Base-by-base conservation (phyloP, 2,888 invertebrate species). In the Megaustenia siamemsis region DNA sequence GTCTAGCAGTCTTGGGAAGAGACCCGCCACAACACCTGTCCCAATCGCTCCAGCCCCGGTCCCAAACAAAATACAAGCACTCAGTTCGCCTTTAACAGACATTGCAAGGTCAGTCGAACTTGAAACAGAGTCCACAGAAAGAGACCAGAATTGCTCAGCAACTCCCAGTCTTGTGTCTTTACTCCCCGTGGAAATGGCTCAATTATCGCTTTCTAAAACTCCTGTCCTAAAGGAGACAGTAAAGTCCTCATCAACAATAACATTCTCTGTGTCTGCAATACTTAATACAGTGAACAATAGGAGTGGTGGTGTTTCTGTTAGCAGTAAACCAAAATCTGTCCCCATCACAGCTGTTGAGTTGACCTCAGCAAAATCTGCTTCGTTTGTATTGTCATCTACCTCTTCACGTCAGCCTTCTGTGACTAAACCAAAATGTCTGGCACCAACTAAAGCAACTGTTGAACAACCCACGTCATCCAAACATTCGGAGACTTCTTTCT, bases 1-100 rank as follows among this genome's bases (percentile, higher is more conserved):
- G 49, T 38, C 56, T 4, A 43, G 73, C 28, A 18, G 56, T 43
- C 60, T 84, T 18, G 84, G 84, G 1, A 84, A 84, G 78, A 32
- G 84, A 71, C 73, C 60, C 2, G 80, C 80, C 15, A 75, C 49
- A 63, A 75, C 45, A n/a, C 84, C 84, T 35, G 66, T 84, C 3
- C 66, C 40, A 4, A 80, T 84, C 24, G 84, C 84, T 6, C 84
- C 84, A 32, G 84, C 80, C 32, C 84, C 84, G 24, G 79, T 80
- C n/a, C 84, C 84, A 32, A 73, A 79, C n/a, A 84, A 84, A 69
- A 24, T 77, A 0, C 38, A 53, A 38, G 49, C 77, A 63, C 40
- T 77, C 24, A 43, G 6, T 15, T 32, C 75, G 1, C 32, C 83
- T 5, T 5, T 38, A 12, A 45, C 66, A 12, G 60, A 71, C 38